phyloP scores from a whole-genome alignment of 2,113 vertebrate genomes.

The Arvicanthis niloticus region DNA sequence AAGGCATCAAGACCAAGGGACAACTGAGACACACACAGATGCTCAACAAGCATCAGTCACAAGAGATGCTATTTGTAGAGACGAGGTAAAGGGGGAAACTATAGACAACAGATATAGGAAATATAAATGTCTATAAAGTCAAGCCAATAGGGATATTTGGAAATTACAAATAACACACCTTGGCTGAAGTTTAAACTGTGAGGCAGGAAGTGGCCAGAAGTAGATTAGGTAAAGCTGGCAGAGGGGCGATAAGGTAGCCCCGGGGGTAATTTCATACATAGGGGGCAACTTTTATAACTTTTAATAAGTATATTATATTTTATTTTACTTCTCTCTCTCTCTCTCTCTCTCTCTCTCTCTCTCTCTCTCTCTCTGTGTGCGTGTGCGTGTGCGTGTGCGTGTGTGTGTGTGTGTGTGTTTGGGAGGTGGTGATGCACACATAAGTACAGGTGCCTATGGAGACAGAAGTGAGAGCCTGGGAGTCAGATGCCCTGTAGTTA shows the following conservation, averaged over 20 bases:
- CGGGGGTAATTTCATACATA: not conserved
- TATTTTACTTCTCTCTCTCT: not conserved
- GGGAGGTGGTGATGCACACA: not conserved
- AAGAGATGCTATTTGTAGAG: not conserved
- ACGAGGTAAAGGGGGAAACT: not conserved
- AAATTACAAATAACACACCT: not conserved
- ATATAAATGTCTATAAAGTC: constrained; percentile 14
- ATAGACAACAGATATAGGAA: not conserved
- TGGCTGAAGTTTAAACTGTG: constrained; percentile 2
- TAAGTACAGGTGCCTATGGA: not conserved
- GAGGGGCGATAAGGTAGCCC: not conserved
- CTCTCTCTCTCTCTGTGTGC: not conserved
- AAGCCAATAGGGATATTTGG: not conserved
- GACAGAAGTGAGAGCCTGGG: not conserved
- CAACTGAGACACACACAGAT: not conserved
- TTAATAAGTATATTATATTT: not conserved
- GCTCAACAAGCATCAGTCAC: not conserved
- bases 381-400: not conserved
- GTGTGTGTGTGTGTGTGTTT: not conserved
- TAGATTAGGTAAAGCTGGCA: not conserved
- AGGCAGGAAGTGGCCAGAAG: not conserved
- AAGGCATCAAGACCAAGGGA: not conserved
- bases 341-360: not conserved
- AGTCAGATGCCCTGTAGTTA: too few relatives aligned
- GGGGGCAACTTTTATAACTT: not conserved